phyloP scores from a whole-genome alignment of 2,888 invertebrate genomes.

The Baccha elongata region DNA sequence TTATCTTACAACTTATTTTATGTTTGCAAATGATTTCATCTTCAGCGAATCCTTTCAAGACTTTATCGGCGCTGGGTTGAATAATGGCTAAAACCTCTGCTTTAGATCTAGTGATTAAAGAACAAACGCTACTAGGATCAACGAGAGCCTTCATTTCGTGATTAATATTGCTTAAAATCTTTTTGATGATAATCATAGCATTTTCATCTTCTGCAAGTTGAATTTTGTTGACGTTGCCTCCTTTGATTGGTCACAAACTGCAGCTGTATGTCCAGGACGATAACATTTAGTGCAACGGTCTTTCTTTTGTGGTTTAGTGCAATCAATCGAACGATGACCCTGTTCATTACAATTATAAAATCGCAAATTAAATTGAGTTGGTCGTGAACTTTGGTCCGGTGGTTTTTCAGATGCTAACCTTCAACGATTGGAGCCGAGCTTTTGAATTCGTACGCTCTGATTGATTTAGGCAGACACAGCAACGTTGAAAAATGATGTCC shows the following conservation, averaged over 20 bases:
- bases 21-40: constrained; percentile 8
- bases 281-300: neutral
- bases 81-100: neutral
- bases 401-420: neutral
- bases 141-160: constrained; percentile 5
- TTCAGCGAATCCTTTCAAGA: constrained; percentile 4
- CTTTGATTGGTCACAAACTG: neutral
- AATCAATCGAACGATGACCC: neutral
- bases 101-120: neutral
- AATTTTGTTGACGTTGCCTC: constrained; percentile 13
- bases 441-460: neutral
- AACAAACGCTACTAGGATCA: constrained; percentile 3
- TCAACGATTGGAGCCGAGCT: neutral
- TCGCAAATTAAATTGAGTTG: neutral
- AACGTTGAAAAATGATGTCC: neutral
- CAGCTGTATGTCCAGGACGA: neutral
- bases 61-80: constrained; percentile 3
- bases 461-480: neutral
- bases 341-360: neutral
- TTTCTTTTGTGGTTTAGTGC: neutral
- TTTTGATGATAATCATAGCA: constrained; percentile 4
- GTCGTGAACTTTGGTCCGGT: neutral
- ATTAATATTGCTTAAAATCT: neutral
- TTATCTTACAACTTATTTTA: constrained; percentile 6
- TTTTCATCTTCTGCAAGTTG: neutral